Evolutionary conservation across 2,797 vertebrate genomes (phyloP), one percentile per base, ranked within the genome.

Genomic region (Bucorvus abyssinicus): DNA sequence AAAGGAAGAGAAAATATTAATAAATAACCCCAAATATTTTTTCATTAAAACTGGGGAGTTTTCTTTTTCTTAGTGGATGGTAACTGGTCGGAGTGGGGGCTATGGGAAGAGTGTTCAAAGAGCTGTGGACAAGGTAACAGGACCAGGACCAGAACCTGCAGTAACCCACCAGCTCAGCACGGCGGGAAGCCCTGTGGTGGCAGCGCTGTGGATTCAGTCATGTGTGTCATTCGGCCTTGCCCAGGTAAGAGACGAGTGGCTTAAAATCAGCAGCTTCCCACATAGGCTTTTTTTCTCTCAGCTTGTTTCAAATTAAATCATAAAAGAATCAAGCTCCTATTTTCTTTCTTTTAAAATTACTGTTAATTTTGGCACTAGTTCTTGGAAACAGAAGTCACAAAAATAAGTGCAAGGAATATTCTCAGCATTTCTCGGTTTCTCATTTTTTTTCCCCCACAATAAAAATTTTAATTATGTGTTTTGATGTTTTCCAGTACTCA

Each of bases 51-150:
- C 26, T 26, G 14, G 8, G 38, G 19, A 8, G 3, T 36, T 96
- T 96, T 80, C 12, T 85, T 23, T 55, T 94, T 32, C 67, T 15
- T 89, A 99, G 99, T 99, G 98, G 98, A 99, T 59, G 99, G 99
- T 47, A 98, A 82, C 93, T 99, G 99, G 99, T 99, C 99, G 0
- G 98, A 99, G 64, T 99, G 99, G 99, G 98, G 98, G 10, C 52
- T 93, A 2, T 99, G 99, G 99, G 99, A 99, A 95, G 99, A 99
- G 88, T 99, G 99, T 89, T 99, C 99, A 22, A 98, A 97, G 82
- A 98, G 98, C 90, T 99, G 99, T 73, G 99, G 99, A 49, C 99
- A 97, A 36, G 99, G 99, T 30, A 99, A 99, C 98, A 98, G 97
- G 94, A 99, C 98, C 34, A 98, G 99, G 89, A 97, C 98, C 79